Conservation (phyloP, 2,113 vertebrate species). For the Dicerorhinus sumatrensis region DNA sequence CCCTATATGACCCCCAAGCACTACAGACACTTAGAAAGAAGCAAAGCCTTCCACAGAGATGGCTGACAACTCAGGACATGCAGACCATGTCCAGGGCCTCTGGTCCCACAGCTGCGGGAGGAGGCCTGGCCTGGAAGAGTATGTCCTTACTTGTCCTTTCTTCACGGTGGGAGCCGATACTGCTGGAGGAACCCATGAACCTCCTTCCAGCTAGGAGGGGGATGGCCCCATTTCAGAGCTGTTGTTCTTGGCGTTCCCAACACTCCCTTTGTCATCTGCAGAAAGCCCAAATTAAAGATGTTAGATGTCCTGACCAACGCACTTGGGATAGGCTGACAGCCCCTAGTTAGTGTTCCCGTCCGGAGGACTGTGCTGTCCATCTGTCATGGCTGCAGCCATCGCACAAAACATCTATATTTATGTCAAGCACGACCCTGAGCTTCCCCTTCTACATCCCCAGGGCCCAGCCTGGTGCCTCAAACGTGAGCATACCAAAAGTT, state of each 20-base stretch:
- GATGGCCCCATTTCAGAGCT: background rate
- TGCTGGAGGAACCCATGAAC: background rate
- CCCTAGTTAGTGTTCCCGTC: background rate
- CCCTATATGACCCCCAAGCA: accelerated
- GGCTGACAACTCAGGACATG: background rate
- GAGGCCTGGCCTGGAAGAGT: background rate
- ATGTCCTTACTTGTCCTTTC: background rate
- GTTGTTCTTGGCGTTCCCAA: background rate
- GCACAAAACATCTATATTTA: too few relatives aligned
- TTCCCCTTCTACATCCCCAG: background rate
- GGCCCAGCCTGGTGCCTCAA: background rate
- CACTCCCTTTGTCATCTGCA: background rate
- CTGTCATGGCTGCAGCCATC: background rate
- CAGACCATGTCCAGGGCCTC: too few relatives aligned
- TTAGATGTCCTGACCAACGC: background rate
- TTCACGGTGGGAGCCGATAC: background rate
- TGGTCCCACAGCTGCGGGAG: background rate
- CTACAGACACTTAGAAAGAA: background rate
- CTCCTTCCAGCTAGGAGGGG: background rate
- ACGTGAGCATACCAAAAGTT: background rate
- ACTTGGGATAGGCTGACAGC: background rate
- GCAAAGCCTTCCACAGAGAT: background rate
- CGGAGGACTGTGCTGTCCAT: background rate
- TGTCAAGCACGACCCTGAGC: background rate
- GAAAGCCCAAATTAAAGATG: background rate